Conservation (phyloP, 2,888 invertebrate genomes). For the Lasioglossum vierecki region DNA sequence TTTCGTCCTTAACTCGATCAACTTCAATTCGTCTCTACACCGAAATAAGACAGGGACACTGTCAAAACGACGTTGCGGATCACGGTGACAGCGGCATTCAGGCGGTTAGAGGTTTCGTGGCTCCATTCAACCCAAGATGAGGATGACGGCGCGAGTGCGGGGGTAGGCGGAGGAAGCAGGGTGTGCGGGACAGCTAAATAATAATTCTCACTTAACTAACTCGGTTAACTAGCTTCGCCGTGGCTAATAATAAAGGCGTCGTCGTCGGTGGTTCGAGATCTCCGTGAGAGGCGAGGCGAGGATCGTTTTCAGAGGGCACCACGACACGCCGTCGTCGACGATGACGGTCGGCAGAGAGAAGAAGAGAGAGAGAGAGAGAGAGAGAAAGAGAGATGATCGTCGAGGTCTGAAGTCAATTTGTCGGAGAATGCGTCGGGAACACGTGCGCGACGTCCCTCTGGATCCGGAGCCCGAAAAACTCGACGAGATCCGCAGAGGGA, state of each 20-base stretch:
- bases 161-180: slow-evolving; percentile 16
- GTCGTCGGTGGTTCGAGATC: slow-evolving; percentile 66
- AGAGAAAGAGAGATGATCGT: slow-evolving; percentile 49
- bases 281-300: slow-evolving; percentile 49
- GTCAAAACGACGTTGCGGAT: not conserved
- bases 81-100: slow-evolving; percentile 29
- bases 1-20: not conserved
- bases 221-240: slow-evolving; percentile 82
- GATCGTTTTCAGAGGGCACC: slow-evolving; percentile 71
- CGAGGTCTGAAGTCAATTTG: slow-evolving; percentile 84
- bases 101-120: slow-evolving; percentile 3
- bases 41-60: not conserved
- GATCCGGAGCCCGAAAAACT: slow-evolving; percentile 48
- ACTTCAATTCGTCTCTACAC: not conserved
- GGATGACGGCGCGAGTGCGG: slow-evolving; percentile 11
- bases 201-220: slow-evolving; percentile 84
- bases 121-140: slow-evolving; percentile 58
- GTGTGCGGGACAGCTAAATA: slow-evolving; percentile 77
- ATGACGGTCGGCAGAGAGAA: slow-evolving; percentile 39
- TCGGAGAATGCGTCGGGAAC: slow-evolving; percentile 83
- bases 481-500: slow-evolving; percentile 27
- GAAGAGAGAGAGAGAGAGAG: slow-evolving; percentile 32
- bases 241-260: slow-evolving; percentile 83
- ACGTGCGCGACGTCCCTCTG: slow-evolving; percentile 75
- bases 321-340: slow-evolving; percentile 57